Conservation (phyloP, 1,140 invertebrate genomes). For the Aplysia californica region DNA sequence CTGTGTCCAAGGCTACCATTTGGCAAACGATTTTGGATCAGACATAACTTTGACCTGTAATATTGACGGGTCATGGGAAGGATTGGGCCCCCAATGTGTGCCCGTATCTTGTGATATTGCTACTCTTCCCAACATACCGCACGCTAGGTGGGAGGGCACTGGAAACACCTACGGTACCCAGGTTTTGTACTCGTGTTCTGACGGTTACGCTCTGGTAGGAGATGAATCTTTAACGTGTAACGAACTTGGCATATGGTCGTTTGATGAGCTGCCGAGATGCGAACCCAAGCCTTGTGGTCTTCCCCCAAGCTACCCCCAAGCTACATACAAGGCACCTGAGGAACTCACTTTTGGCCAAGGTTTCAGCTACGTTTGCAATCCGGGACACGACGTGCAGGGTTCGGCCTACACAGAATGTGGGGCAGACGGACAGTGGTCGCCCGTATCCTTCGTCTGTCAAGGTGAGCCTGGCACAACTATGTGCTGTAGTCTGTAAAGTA, state of each 20-base stretch:
- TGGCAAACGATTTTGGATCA: too few relatives aligned
- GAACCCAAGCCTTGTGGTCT: conserved; percentile 9
- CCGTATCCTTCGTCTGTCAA: conserved; percentile 12
- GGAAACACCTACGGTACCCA: conserved; percentile 15
- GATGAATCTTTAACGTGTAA: conserved; percentile 71
- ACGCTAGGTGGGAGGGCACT: neutral
- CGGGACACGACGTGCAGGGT: conserved; percentile 35
- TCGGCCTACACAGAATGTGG: conserved; percentile 14
- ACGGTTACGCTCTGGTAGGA: conserved; percentile 67
- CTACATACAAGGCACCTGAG: neutral
- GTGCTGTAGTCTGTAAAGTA: too few relatives aligned
- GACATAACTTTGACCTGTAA: too few relatives aligned
- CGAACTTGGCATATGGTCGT: conserved; percentile 28
- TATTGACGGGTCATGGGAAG: neutral
- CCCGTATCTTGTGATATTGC: neutral
- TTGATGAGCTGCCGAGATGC: neutral
- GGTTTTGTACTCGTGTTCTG: conserved; percentile 2
- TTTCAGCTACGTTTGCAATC: neutral
- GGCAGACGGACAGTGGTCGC: conserved; percentile 41
- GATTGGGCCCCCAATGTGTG: neutral
- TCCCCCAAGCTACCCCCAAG: neutral
- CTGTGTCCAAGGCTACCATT: too few relatives aligned
- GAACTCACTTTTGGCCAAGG: neutral
- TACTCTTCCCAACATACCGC: neutral
- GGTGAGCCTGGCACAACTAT: too few relatives aligned